phyloP scores from a whole-genome alignment of 2,113 vertebrate species.

The Rousettus leschenaultii region DNA sequence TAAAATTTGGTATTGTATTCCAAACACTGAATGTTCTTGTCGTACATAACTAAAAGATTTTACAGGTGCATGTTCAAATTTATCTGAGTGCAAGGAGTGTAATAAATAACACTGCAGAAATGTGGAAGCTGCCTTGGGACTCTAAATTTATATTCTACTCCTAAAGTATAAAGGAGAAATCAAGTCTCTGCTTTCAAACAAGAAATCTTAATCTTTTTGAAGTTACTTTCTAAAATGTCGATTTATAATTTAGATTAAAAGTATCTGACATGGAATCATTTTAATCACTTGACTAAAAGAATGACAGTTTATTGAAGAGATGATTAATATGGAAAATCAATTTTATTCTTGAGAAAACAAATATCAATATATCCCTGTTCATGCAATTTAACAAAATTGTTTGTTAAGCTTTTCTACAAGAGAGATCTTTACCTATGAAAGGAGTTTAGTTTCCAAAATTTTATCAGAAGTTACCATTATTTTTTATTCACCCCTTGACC shows the following conservation, averaged over 20 bases:
- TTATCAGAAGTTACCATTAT: slow-evolving; percentile 52
- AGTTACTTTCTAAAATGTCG: slow-evolving; percentile 43
- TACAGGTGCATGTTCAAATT: neutral
- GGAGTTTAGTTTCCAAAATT: slow-evolving; percentile 50
- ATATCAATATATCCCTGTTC: neutral
- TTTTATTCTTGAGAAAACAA: slow-evolving; percentile 54
- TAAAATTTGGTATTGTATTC: neutral
- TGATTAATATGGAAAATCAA: slow-evolving; percentile 41
- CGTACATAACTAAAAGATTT: neutral
- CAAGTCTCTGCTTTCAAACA: slow-evolving; percentile 26
- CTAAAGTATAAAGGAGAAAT: slow-evolving; percentile 19
- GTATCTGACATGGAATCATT: neutral
- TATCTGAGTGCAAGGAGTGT: neutral
- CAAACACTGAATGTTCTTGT: neutral
- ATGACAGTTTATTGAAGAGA: slow-evolving; percentile 28
- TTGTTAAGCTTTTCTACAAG: neutral
- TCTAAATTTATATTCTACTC: neutral
- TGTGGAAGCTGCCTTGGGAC: neutral
- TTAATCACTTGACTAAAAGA: neutral
- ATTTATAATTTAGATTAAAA: neutral
- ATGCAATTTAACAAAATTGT: slow-evolving; percentile 3
- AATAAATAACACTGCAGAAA: slow-evolving; percentile 19
- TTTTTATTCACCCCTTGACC: neutral
- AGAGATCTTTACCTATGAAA: slow-evolving; percentile 26
- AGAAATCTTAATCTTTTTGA: slow-evolving; percentile 5